Base-by-base conservation (phyloP, 2,888 invertebrate genomes). In the Dermolepida albohirtum region DNA sequence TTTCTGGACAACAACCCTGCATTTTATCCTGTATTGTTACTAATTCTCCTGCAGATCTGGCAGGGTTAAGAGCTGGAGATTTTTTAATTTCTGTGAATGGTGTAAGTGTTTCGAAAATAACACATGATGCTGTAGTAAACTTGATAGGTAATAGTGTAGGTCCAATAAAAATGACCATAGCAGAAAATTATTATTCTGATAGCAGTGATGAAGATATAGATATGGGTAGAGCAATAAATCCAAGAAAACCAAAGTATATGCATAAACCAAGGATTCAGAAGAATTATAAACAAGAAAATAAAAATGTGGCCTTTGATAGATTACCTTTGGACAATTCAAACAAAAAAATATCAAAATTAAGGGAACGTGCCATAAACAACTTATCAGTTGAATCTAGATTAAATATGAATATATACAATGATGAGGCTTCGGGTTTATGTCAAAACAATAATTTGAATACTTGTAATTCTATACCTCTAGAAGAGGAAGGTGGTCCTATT, bases 1-100 rank as follows among this genome's bases (percentile, higher is more conserved):
- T 98, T 79, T 96, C 97, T 1, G 97, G 97, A 2, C 97, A 98
- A 82, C 92, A 96, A 79, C 97, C 98, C 0, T 98, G 97, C 81
- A 94, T 97, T 71, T 87, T 98, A 67, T 96, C 96, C 62, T 96
- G 95, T 77, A 97, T 98, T 76, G 96, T 96, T 0, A 86, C 89
- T 52, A 93, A 93, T 74, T 94, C 94, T 69, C 96, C 97, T 1
- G 97, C 97, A 0, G 96, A 96, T 78, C 87, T 90, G 70, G 95
- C 95, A 29, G 97, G 97, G 0, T 85, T 98, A 16, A 88, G 95
- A 27, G 94, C 96, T 40, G 97, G 97, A 0, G 97, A 98, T 79
- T 96, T 95, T 76, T 86, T 98, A 67, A 89, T 97, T 63, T 93
- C 95, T 0, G 97, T 98, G 0, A 97, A 97, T 81, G 94, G 94